Evolutionary conservation across 2,888 invertebrate genomes (phyloP), one percentile per base, ranked within the genome.

Genomic region (Lasiommata megera): DNA sequence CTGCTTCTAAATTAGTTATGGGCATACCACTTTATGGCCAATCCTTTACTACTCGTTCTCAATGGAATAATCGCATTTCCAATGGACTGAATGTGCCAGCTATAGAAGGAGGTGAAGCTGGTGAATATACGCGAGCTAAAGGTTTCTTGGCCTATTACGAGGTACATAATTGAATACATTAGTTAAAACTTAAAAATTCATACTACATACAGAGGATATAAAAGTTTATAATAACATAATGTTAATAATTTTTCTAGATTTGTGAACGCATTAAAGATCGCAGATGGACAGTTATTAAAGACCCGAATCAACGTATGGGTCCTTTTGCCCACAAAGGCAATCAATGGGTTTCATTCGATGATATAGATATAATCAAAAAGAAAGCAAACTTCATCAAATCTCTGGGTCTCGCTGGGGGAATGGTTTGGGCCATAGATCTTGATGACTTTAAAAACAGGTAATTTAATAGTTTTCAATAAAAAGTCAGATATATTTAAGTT

Each of bases 331-430:
- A 94, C 74, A 95, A 96, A 72, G 96, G 94, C 44, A 95, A 95
- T 72, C 97, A 98, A 75, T 98, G 98, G 98, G 97, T 97, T 16
- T 95, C 96, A 1, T 98, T 93, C 71, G 98, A 98, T 75, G 97
- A 98, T 73, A 91, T 92, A 7, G 94, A 94, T 31, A 97, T 95
- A 84, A 94, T 98, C 41, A 92, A 93, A 61, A 92, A 92, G 64
- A 98, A 98, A 86, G 94, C 96, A 0, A 93, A 96, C 69, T 94
- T 94, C 70, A 93, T 97, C 34, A 93, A 95, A 61, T 92, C 94
- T 11, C 91, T 96, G 81, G 93, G 94, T 62, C 92, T 98, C 14
- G 97, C 95, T 11, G 97, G 97, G 58, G 97, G 96, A 14, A 97
- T 97, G 97, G 93, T 97, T 41, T 97, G 97, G 97, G 97, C 97